A percentile compares a stretch with the other conserved stretches of the same genome.
Conservation (phyloP, 1,140 invertebrate genomes). For the Mercenaria mercenaria region DNA sequence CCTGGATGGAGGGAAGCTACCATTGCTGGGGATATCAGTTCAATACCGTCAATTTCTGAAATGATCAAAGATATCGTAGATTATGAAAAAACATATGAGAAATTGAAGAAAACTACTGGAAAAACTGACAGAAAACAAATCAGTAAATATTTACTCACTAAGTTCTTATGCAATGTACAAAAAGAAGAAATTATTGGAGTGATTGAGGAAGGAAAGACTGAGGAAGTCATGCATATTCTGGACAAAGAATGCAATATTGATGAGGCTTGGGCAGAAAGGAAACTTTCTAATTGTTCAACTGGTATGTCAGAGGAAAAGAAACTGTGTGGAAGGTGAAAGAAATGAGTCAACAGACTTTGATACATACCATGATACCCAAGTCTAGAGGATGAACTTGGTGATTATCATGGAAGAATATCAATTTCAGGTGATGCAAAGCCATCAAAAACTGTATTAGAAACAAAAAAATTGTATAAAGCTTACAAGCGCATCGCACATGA, state of each 20-base stretch:
- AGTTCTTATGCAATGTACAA: conserved; percentile 2
- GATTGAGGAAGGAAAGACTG: neutral
- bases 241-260: neutral
- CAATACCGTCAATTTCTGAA: neutral
- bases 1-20: neutral
- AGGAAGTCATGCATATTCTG: neutral
- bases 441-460: neutral
- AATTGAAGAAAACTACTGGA: neutral
- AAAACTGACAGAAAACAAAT: neutral
- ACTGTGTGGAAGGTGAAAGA: neutral
- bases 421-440: neutral
- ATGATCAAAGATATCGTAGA: conserved; percentile 4
- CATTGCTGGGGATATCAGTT: neutral
- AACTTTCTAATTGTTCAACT: neutral
- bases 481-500: neutral
- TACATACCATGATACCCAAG: too few species aligned
- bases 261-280: neutral
- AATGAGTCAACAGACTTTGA: too few species aligned
- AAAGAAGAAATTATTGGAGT: conserved; percentile 25
- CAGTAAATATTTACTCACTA: neutral
- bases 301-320: neutral
- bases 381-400: too few species aligned
- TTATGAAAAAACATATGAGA: neutral
- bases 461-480: conserved; percentile 31
- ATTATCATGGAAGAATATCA: too few species aligned